These are phyloP conservation scores for Radopholus similis DNA, from an alignment of 1,140 invertebrate genomes.

Conservation along the genomic window DNA sequence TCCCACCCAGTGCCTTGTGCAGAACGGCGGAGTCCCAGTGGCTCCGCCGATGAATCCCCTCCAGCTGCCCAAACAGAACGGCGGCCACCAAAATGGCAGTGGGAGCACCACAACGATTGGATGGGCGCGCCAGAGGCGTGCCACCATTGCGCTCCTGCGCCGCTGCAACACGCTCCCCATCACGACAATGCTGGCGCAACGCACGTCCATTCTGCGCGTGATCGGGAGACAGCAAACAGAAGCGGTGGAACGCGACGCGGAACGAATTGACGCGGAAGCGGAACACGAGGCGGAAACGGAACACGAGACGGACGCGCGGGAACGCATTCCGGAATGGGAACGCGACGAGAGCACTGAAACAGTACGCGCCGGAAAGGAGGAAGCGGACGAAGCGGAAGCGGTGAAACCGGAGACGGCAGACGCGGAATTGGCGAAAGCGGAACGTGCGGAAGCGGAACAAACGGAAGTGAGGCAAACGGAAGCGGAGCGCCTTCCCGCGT, in stretches of 20 bases:
- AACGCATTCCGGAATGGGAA: neutral
- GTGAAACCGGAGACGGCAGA: too few species aligned
- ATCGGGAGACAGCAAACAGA: too few species aligned
- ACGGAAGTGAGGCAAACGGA: too few species aligned
- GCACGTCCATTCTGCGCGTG: too few species aligned
- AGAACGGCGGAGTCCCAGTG: neutral
- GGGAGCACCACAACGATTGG: neutral
- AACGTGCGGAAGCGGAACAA: too few species aligned
- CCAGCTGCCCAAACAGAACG: constrained; percentile 1
- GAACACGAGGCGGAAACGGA: neutral
- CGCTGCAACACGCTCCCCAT: constrained; percentile 5
- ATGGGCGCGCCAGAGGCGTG: neutral
- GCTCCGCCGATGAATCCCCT: constrained; percentile 7
- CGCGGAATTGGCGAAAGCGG: too few species aligned
- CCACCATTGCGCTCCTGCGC: neutral
- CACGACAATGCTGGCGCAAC: neutral
- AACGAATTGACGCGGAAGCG: neutral
- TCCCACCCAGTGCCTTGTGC: neutral
- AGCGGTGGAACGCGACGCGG: neutral
- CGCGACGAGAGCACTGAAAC: neutral
- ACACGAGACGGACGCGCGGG: neutral
- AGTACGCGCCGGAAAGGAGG: too few species aligned
- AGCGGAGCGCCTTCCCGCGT: too few species aligned
- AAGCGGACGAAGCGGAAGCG: too few species aligned
- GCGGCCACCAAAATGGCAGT: neutral